Evolutionary conservation across 2,888 invertebrate genomes (phyloP).

Genomic region (Geophilus truncorum): DNA sequence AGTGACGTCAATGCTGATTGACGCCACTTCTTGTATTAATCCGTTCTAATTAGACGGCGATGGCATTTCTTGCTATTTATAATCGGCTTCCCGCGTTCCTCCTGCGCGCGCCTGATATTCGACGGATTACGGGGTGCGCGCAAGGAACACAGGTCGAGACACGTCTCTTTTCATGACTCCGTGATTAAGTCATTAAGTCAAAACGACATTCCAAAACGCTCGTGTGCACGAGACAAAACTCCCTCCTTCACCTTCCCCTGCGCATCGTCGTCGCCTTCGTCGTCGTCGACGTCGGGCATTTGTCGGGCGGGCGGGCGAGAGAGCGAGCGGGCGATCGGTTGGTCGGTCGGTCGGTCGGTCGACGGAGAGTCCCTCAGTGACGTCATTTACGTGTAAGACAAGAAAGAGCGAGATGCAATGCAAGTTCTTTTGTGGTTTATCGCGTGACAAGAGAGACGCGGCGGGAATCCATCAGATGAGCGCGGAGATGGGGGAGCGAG

Average conservation of each 20-base stretch:
- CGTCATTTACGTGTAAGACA: conserved; percentile 20
- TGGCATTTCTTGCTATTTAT: conserved; percentile 7
- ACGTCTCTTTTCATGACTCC: conserved; percentile 9
- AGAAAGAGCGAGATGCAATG: neutral
- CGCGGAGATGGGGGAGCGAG: neutral
- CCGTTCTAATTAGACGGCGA: conserved; percentile 10
- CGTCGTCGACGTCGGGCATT: too few species aligned
- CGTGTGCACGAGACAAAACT: neutral
- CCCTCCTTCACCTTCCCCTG: neutral
- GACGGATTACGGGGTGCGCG: neutral
- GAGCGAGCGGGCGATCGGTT: too few species aligned
- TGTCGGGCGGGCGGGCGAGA: too few species aligned
- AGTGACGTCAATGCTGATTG: neutral
- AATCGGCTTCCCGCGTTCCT: conserved; percentile 3
- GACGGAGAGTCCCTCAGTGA: neutral
- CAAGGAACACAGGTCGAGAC: conserved; percentile 7
- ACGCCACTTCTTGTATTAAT: conserved; percentile 11
- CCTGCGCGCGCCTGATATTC: conserved; percentile 6
- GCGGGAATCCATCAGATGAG: conserved; percentile 1
- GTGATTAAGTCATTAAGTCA: conserved; percentile 20
- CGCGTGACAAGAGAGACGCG: conserved; percentile 12
- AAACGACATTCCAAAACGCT: conserved; percentile 14
- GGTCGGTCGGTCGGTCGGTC: neutral
- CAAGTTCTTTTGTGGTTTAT: conserved; percentile 16
- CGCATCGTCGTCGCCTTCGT: neutral